Evolutionary conservation across 2,113 vertebrate genomes (phyloP), one percentile per base, ranked within the genome.

Genomic region (Pungitius pungitius): DNA sequence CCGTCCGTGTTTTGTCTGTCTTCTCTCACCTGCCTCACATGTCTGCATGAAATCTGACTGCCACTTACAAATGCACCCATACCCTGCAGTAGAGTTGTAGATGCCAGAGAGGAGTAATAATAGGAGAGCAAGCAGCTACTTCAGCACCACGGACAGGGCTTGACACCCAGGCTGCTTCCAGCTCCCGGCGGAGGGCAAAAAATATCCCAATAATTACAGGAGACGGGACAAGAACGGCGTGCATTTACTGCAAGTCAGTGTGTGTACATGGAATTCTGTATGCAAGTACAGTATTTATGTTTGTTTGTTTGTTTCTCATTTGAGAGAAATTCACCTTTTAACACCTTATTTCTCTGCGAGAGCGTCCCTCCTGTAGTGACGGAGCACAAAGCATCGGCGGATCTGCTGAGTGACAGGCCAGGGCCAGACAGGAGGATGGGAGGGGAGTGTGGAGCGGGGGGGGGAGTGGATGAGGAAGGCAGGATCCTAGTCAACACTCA

Each of bases 401-500:
- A 71, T 37, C 57, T 35, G 35, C 39, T 81, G 85, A 87, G 60
- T 89, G 89, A 89, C 83, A 80, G 78, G 75, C 57, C 65, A 7
- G 30, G 24, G 69, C 68, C 60, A 75, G 73, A 59, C 72, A 55
- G 78, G 73, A 35, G 69, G 74, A 60, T 27, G 37, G 42, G 77
- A 62, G 55, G 4, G 51, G 40, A 20, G 20, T n/a, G n/a, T n/a
- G n/a, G n/a, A n/a, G n/a, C n/a, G 4, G 47, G 30, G 35, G 22
- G 56, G 57, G 26, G 59, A 43, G 68, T 80, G 66, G 71, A 35
- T 73, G 83, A 81, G 82, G 83, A 80, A 85, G 77, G 66, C 76
- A 83, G 82, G 68, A 87, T 75, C 85, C 72, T 87, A 86, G 88
- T 89, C 90, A 89, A 91, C 91, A 89, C 84, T 87, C 87, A 59